Conservation (phyloP, 92 coral and sea anemone species). For the Anthopleura xanthogrammica region DNA sequence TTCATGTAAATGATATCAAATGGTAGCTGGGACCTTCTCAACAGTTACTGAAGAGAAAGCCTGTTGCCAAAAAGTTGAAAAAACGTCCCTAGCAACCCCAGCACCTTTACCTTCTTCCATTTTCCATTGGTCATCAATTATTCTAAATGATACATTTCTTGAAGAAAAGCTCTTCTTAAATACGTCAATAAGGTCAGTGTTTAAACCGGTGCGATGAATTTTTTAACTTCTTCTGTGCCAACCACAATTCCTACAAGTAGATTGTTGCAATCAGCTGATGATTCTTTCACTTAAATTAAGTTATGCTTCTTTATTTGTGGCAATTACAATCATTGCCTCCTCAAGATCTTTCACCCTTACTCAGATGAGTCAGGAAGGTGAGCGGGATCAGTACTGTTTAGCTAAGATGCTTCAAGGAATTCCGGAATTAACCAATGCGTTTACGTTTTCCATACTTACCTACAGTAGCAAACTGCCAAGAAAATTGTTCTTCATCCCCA, state of each 20-base stretch:
- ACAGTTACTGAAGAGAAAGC: conserved; percentile 17
- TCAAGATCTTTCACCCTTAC: too few species aligned
- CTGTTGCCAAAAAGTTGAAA: conserved; percentile 29
- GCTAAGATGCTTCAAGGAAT: too few species aligned
- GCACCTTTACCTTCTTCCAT: conserved; percentile 26
- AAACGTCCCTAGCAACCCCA: conserved; percentile 28
- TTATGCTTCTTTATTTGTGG: too few species aligned
- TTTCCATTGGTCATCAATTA: conserved; percentile 34
- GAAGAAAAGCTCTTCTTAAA: background rate
- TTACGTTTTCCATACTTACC: background rate
- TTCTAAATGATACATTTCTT: conserved; percentile 20
- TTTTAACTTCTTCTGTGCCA: background rate
- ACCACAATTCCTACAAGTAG: background rate
- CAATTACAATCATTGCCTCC: too few species aligned
- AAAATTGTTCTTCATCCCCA: background rate
- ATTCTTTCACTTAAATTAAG: background rate
- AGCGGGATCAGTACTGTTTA: too few species aligned
- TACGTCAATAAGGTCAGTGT: background rate
- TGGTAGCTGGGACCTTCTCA: background rate
- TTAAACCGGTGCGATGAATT: conserved; percentile 29
- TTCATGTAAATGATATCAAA: too few species aligned
- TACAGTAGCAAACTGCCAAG: background rate
- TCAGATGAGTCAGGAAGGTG: too few species aligned
- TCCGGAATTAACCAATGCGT: too few species aligned
- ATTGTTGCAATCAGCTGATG: conserved; percentile 1